A percentile compares a stretch with the other conserved stretches of the same genome.
These are phyloP conservation scores for Globicephala melas DNA, from an alignment of 2,113 vertebrate species.

Conservation along the genomic window DNA sequence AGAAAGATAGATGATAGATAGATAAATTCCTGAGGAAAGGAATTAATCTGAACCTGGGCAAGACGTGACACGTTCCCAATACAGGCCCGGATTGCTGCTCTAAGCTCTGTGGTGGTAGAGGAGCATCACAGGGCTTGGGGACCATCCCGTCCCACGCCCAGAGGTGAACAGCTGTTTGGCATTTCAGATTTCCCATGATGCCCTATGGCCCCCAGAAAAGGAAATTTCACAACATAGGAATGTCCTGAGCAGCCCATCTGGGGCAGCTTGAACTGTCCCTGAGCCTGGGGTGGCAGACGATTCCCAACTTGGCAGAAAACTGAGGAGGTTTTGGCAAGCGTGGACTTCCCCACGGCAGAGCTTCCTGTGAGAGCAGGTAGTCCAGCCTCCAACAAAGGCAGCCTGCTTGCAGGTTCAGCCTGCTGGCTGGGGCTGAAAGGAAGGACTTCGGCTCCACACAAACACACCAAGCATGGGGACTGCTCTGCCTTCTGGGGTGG, in stretches of 20 bases:
- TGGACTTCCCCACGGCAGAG: not conserved
- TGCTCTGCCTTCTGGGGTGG: not conserved
- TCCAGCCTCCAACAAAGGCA: not conserved
- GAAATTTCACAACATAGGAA: slow-evolving; percentile 10
- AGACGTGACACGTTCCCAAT: not conserved
- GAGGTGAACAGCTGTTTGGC: not conserved
- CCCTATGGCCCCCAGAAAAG: not conserved
- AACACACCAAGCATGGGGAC: not conserved
- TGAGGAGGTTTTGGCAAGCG: not conserved
- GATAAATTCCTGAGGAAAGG: not conserved
- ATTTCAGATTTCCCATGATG: slow-evolving; percentile 21
- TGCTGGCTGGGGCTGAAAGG: not conserved
- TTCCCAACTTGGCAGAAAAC: not conserved
- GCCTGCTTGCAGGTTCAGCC: not conserved
- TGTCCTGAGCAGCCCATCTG: not conserved
- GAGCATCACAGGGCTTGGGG: not conserved
- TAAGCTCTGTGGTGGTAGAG: not conserved
- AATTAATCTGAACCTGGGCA: not conserved
- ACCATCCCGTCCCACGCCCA: not conserved
- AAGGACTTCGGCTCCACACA: not conserved
- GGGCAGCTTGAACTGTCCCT: not conserved
- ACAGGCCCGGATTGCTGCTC: not conserved
- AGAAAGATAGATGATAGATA: too few relatives aligned
- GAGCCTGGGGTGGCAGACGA: not conserved
- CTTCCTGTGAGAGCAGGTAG: not conserved